Percentiles rank a stretch among this genome's conserved stretches.
These are phyloP conservation scores for Sinocyclocheilus grahami DNA, from an alignment of 2,113 vertebrate genomes.

Conservation along the genomic window DNA sequence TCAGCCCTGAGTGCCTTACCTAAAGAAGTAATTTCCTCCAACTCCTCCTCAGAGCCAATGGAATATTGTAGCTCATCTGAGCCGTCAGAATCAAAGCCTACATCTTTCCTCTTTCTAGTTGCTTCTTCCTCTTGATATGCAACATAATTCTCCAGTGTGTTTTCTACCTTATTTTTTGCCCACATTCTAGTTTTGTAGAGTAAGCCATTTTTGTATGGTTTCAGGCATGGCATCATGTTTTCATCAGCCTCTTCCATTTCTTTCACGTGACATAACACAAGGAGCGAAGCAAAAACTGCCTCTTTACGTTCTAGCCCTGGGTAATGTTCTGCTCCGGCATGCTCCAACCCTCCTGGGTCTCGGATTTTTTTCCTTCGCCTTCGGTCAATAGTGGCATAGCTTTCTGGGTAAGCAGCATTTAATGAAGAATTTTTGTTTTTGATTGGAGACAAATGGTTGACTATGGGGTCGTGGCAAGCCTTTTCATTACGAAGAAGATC, in stretches of 20 bases:
- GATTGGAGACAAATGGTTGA: conserved; percentile 57
- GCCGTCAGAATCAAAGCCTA: conserved; percentile 79
- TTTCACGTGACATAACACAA: conserved; percentile 68
- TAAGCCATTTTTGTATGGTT: conserved; percentile 83
- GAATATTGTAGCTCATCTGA: conserved; percentile 77
- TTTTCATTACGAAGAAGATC: conserved; percentile 60
- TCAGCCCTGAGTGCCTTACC: conserved; percentile 60
- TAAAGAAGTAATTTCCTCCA: conserved; percentile 70
- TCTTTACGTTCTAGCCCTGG: too few relatives aligned
- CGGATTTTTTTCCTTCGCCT: conserved; percentile 79
- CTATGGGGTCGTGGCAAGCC: conserved; percentile 61
- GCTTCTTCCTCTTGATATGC: conserved; percentile 68
- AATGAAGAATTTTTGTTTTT: conserved; percentile 59
- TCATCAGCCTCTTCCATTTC: conserved; percentile 74
- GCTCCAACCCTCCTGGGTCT: conserved; percentile 59
- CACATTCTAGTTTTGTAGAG: conserved; percentile 84
- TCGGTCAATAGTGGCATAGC: conserved; percentile 86
- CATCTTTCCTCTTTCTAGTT: conserved; percentile 53
- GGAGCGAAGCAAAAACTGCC: too few relatives aligned
- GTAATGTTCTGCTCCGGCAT: conserved; percentile 51
- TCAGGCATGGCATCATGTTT: conserved; percentile 70
- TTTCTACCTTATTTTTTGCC: conserved; percentile 70
- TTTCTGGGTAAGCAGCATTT: conserved; percentile 79
- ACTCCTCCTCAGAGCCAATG: conserved; percentile 74
- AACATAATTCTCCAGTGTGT: conserved; percentile 70